Evolutionary conservation across 1,140 invertebrate genomes (phyloP), one percentile per base, ranked within the genome.

Genomic region (Calycopis cecrops): DNA sequence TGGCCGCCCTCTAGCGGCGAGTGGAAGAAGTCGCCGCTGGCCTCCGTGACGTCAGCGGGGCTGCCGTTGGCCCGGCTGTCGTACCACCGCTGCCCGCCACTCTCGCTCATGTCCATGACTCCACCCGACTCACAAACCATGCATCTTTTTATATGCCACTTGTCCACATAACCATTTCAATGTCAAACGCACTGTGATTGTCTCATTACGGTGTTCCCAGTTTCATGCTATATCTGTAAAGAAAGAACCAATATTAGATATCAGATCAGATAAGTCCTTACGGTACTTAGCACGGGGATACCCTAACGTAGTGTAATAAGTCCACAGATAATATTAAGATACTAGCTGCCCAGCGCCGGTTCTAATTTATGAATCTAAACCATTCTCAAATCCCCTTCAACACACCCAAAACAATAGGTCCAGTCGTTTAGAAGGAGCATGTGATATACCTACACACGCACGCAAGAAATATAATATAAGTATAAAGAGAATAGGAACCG

Each of bases 101-200:
- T 77, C 71, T 78, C 82, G 63, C 80, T 85, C 85, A 85, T 87
- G 82, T 87, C 83, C 85, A 87, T 88, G 75, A 71, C 79, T 71
- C 76, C 59, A 65, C 72, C 71, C 68, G 71, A 69, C 78, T 85
- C 81, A 85, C 81, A 85, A 74, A 85, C 82, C 81, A 85, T 84
- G 79, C 81, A 85, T 28, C 21, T 28, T 28, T 28, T 28, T 28
- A 28, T 28, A 28, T 85, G 74, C 75, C 76, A 80, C 76, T 82
- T 85, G 76, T 73, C 72, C 60, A 73, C 76, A 82, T 76, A 28
- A 28, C 6, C 21, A 28, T 28, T 28, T 28, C 21, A 28, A 28
- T 28, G 21, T 28, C 21, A 28, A 40, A 28, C 35, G n/a, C 8
- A 53, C 12, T 10, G 35, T 38, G 21, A 12, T 11, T 16, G 8